Evolutionary conservation across 2,113 vertebrate species (phyloP), one percentile per base, ranked within the genome.

Genomic region (Atrichornis clamosus): DNA sequence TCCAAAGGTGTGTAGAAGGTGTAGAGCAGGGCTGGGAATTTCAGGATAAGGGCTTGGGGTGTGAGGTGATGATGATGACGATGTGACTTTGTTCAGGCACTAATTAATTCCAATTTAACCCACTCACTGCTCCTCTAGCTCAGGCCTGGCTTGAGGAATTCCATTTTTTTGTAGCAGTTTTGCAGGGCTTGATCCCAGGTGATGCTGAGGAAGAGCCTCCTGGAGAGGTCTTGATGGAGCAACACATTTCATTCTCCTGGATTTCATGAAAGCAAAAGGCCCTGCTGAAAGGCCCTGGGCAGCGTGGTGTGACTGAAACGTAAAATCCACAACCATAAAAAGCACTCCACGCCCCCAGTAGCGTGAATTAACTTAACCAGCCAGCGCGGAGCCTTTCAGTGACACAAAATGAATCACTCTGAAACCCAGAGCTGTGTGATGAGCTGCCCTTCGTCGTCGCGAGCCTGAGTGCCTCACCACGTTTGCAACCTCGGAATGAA

Each of bases 401-500:
- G 68, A 37, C 81, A 80, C 69, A 47, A 69, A 93, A 90, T 93
- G 78, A 93, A 91, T 87, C 74, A 64, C 1, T 49, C 70, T 24
- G 68, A 90, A 94, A 68, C 52, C 21, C 9, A 17, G 75, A 44
- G 64, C 58, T 30, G 26, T 82, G 19, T 53, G 89, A 72, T 44
- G 87, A 39, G 77, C 44, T 87, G 84, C 58, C 39, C 62, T 87
- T 92, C 84, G 60, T 90, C 95, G 91, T 60, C 95, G 91, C 58
- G 89, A 89, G 46, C 52, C 63, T 14, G 24, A 87, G 89, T 58
- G 39, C 74, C 24, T 79, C 27, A 49, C 56, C 77, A 42, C 74
- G 39, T 73, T 94, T 65, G 68, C 67, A 84, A 20, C 78, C 84
- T 93, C 49, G 11, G 58, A 32, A 27, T 89, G 83, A 72, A 70